A percentile compares a stretch with the other conserved stretches of the same genome.
Evolutionary conservation across 2,113 vertebrate genomes (phyloP).

Genomic region (Rostratula benghalensis): DNA sequence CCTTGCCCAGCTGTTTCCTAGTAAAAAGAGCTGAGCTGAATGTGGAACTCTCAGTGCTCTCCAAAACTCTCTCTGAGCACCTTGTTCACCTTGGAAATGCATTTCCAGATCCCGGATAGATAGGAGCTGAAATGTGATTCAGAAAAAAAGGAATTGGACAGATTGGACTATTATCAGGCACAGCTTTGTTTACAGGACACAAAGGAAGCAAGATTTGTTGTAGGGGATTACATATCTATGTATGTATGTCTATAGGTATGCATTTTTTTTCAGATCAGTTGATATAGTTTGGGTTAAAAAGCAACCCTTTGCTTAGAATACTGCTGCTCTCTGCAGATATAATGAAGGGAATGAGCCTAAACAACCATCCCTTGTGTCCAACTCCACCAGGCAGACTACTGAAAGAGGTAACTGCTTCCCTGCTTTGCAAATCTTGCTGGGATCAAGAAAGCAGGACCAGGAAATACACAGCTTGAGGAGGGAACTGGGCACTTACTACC

Average conservation of each 20-base stretch:
- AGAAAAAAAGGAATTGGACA: neutral
- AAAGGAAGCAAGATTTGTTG: neutral
- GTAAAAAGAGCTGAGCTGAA: fast-evolving
- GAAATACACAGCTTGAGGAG: neutral
- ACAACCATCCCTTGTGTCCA: neutral
- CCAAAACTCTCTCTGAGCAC: neutral
- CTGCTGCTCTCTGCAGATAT: neutral
- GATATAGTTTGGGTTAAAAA: neutral
- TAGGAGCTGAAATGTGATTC: fast-evolving
- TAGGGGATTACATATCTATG: neutral
- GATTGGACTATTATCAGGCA: neutral
- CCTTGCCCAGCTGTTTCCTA: neutral
- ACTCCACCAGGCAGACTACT: neutral
- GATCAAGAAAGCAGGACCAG: neutral
- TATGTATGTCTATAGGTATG: neutral
- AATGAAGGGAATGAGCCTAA: neutral
- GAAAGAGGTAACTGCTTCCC: neutral
- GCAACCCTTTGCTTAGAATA: neutral
- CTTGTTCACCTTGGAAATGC: neutral
- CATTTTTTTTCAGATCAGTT: neutral
- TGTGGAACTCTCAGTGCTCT: neutral
- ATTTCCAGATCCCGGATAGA: neutral
- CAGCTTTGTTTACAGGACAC: neutral
- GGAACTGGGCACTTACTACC: neutral
- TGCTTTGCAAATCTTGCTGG: neutral